Base-by-base conservation (phyloP, 2,888 invertebrate species). In the Cryptops parisi region DNA sequence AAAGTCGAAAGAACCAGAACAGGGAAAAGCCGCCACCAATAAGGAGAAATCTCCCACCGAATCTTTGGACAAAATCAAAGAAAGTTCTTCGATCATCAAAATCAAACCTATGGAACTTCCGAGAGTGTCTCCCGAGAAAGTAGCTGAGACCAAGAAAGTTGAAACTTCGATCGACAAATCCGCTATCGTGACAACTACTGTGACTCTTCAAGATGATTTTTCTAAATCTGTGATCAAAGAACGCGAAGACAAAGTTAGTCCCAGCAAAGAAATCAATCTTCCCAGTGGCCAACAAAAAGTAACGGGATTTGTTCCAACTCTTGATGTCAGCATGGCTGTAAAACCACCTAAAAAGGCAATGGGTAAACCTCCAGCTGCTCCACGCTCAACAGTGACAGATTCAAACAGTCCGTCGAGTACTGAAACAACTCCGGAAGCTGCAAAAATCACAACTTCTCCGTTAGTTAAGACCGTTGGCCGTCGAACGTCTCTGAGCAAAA, bases 291-390 rank as follows among this genome's bases (percentile, higher is more conserved):
- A 49, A n/a, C 24, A 49, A 44, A 41, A 44, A 51, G 38, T 21
- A 24, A 26, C 51, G 25, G 51, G 51, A 15, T 51, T 51, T 19
- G 15, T 51, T 17, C 51, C 51, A 9, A 51, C 51, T 25, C 44
- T 51, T 26, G 51, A 51, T 23, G 51, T 51, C 12, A 51, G 38
- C n/a, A 43, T 51, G 26, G 51, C 23, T 21, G 44, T 51, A 19
- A 51, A 51, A 44, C 51, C 51, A 25, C 5, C 19, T 23, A 25
- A 26, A 41, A 51, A 44, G 27, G 44, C 22, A 6, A 19, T 49
- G 9, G 49, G 40, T 2, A 49, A 49, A 38, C 49, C 49, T n/a
- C 49, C 49, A 9, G 5, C n/a, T 9, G 33, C 22, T 22, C 49
- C 49, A 12, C 39, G 49, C 22, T 26, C 17, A 19, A 27, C 25